Base-by-base conservation (phyloP, 1,140 invertebrate species). In the Pogonognathellus flavescens region DNA sequence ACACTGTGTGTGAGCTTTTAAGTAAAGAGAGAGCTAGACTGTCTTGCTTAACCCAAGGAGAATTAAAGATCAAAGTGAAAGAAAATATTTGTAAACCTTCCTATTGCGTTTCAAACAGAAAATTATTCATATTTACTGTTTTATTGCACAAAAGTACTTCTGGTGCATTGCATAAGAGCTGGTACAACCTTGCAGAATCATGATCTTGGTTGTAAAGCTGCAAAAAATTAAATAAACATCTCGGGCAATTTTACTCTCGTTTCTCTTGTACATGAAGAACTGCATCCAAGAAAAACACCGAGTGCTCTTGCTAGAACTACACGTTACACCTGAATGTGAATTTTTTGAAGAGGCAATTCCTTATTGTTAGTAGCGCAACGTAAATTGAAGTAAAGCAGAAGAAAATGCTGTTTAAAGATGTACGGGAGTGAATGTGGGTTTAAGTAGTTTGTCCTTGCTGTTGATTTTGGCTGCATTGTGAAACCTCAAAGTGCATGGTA, bases 61-160 rank as follows among this genome's bases (percentile, higher is more conserved):
- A 76, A 76, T 76, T 76, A 16, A 76, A 49, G 70, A 76, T 76
- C 70, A 76, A 76, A 76, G 70, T 49, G 70, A 76, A 76, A 31
- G 49, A 76, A 76, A 76, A 16, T 49, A 16, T 41, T 41, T n/a
- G 11, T 14, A 49, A 31, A 76, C 49, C 31, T 31, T 16, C 41
- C 49, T 31, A 49, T 76, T 76, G 49, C 25, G 16, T 76, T n/a
- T 31, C 41, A 76, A 49, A 18, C 16, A 76, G 70, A 76, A 72
- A 76, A 76, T 76, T 76, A 76, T 76, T 76, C 70, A 76, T 16
- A 16, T 62, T 49, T 41, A 6, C 31, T 49, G 49, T n/a, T 8
- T 76, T 4, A 13, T 14, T 50, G 41, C 49, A 25, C n/a, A n/a
- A n/a, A n/a, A 49, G 70, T 16, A 22, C 62, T 66, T n/a, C n/a